Evolutionary conservation across 1,140 invertebrate genomes (phyloP), one percentile per base, ranked within the genome.

Genomic region (Platorchestia sp.): DNA sequence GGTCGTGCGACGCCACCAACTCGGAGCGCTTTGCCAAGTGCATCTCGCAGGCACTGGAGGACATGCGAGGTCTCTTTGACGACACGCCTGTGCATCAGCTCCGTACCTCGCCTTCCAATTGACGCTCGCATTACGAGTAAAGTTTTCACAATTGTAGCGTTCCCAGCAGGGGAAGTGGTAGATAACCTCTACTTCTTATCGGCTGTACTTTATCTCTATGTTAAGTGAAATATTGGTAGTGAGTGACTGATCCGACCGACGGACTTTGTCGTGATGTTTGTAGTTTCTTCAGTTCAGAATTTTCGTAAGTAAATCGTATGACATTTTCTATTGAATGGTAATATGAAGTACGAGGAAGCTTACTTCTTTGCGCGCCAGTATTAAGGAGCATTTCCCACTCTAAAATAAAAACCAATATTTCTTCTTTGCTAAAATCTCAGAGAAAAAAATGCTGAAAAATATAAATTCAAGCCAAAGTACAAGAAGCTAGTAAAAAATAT

Each of bases 21-120:
- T 97, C 97, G 3, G 96, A 96, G 3, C 91, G 96, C 53, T 97
- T 97, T 96, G 97, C 97, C 90, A 96, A 97, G n/a, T 96, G 97
- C 45, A 96, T 97, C 22, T 97, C 97, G 95, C 95, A 97, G 95
- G 97, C 97, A 47, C 96, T 97, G 96, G 96, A 97, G 40, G 97
- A 97, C 75, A 97, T 97, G 96, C 96, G 97, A 75, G 96, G 96
- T n/a, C 95, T 97, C 10, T 97, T 97, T 95, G 96, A 97, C 41
- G 59, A 93, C 93, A 59, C 96, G 22, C 87, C 87, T 42, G 87
- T 90, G 22, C 87, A 90, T 42, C 87, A 90, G 41, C 41, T 90
- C 41, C 10, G 59, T 75, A 75, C 59, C 27, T 75, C 59, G 27
- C 36, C 59, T 36, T 75, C 59, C 59, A 75, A 75, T 36, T 75